phyloP scores from a whole-genome alignment of 2,888 invertebrate genomes.

The Eumerus sabulonum region DNA sequence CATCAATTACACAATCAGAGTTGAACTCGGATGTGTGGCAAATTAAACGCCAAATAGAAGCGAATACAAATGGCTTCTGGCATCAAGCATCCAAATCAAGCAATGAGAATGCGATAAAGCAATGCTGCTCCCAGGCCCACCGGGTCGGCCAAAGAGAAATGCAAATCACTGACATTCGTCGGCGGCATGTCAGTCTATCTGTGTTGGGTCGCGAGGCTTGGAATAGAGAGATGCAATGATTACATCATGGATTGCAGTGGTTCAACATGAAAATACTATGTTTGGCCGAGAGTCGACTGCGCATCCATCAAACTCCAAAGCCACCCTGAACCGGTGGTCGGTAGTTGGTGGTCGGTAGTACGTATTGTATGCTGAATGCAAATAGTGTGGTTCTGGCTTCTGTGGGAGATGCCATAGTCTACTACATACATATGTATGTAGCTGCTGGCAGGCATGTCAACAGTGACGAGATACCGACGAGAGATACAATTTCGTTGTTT shows the following conservation, averaged over 20 bases:
- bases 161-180: slow-evolving; percentile 57
- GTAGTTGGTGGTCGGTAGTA: too few species aligned
- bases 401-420: slow-evolving; percentile 41
- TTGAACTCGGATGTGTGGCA: slow-evolving; percentile 20
- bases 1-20: slow-evolving; percentile 47
- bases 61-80: slow-evolving; percentile 24
- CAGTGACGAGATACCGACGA: slow-evolving; percentile 24
- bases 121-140: background rate
- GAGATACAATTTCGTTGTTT: slow-evolving; percentile 19
- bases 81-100: slow-evolving; percentile 28
- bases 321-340: slow-evolving; percentile 54
- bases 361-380: slow-evolving; percentile 42
- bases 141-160: slow-evolving; percentile 40
- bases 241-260: slow-evolving; percentile 55
- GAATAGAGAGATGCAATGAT: slow-evolving; percentile 44
- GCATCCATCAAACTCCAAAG: slow-evolving; percentile 60
- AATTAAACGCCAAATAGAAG: slow-evolving; percentile 57
- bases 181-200: too few species aligned
- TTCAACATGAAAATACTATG: slow-evolving; percentile 44
- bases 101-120: slow-evolving; percentile 39
- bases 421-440: slow-evolving; percentile 19
- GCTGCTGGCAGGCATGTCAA: slow-evolving; percentile 31
- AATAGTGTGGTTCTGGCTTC: slow-evolving; percentile 41
- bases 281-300: slow-evolving; percentile 43
- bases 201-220: too few species aligned